phyloP scores from a whole-genome alignment of 2,888 invertebrate genomes.

The Schrankia costaestrigalis region DNA sequence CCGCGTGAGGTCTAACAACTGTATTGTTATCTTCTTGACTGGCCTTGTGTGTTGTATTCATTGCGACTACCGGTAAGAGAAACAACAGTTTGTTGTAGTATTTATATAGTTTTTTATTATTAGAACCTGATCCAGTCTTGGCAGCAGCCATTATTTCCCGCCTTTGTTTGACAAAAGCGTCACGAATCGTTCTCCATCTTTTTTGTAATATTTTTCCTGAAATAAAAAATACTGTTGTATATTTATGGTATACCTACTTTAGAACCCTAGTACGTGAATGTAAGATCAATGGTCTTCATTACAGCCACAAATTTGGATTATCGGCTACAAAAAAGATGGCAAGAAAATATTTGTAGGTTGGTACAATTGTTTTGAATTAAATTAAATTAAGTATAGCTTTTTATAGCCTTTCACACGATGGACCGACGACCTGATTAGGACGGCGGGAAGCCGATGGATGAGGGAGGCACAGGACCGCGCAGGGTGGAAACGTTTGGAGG shows the following conservation, averaged over 20 bases:
- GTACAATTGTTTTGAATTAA: not conserved
- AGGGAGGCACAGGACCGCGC: too few species aligned
- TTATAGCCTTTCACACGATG: too few species aligned
- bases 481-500: too few species aligned
- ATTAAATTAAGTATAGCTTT: too few species aligned
- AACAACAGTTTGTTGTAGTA: conserved; percentile 3
- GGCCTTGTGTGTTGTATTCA: not conserved
- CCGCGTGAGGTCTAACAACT: not conserved
- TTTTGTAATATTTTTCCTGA: conserved; percentile 1
- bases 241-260: not conserved
- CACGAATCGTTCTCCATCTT: conserved; percentile 5
- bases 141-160: not conserved
- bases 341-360: not conserved
- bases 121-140: conserved; percentile 1
- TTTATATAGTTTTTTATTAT: conserved; percentile 3
- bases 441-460: too few species aligned
- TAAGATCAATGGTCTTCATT: not conserved
- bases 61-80: conserved; percentile 3
- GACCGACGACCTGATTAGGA: too few species aligned
- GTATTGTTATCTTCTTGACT: not conserved
- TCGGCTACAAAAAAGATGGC: too few species aligned
- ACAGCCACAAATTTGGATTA: not conserved
- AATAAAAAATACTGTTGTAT: conserved; percentile 9
- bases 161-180: conserved; percentile 5
- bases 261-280: not conserved